phyloP scores from a whole-genome alignment of 64 coral and sea anemone genomes.

The Platygyra sinensis region DNA sequence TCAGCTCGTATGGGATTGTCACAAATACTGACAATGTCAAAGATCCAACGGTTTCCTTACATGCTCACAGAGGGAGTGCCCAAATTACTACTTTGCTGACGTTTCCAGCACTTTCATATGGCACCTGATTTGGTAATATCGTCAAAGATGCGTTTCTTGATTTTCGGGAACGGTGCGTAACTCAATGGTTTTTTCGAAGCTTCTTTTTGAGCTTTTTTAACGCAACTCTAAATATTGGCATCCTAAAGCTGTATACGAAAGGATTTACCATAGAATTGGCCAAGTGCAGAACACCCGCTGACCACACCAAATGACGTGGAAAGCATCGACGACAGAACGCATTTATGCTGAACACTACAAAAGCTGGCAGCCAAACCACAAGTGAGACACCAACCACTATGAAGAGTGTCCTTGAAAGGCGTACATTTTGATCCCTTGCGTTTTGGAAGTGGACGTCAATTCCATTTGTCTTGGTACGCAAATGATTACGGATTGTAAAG shows the following conservation, averaged over 20 bases:
- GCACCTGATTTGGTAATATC: too few relatives aligned
- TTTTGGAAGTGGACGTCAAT: neutral
- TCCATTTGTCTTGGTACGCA: neutral
- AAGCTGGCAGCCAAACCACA: constrained; percentile 9
- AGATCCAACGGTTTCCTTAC: too few relatives aligned
- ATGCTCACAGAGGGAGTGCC: too few relatives aligned
- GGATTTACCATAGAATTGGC: constrained; percentile 7
- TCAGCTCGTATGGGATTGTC: too few relatives aligned
- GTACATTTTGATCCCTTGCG: neutral
- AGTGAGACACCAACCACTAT: neutral
- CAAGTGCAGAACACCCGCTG: neutral
- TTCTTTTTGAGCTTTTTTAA: neutral
- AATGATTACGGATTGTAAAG: neutral
- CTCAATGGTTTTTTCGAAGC: neutral
- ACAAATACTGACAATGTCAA: too few relatives aligned
- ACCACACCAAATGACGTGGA: neutral
- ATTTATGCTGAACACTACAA: neutral
- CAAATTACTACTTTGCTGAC: too few relatives aligned
- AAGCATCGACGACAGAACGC: neutral
- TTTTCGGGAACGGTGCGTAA: neutral
- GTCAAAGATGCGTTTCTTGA: too few relatives aligned
- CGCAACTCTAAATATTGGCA: constrained; percentile 5
- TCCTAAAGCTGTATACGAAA: neutral
- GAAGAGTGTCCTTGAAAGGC: neutral
- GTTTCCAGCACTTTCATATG: too few relatives aligned